Percentiles rank a stretch among this genome's conserved stretches.
phyloP scores from a whole-genome alignment of 2,888 invertebrate genomes.

The Selenia dentaria region DNA sequence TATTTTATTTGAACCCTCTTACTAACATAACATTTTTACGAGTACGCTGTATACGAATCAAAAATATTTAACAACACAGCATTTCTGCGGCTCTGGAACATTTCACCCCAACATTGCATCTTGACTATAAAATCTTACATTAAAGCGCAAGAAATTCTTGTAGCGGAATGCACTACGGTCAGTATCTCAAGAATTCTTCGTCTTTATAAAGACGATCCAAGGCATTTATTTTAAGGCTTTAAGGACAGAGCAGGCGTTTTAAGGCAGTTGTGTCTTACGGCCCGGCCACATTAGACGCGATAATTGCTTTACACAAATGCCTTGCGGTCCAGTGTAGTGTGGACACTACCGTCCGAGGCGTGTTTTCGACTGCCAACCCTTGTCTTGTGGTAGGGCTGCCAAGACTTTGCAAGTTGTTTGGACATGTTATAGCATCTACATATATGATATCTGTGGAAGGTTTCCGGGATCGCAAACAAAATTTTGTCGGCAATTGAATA shows the following conservation, averaged over 20 bases:
- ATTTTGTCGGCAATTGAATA: too few species aligned
- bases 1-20: too few species aligned
- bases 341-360: constrained; percentile 45
- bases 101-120: constrained; percentile 39
- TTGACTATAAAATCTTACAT: constrained; percentile 64
- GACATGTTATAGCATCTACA: constrained; percentile 13
- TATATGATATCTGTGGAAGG: too few species aligned
- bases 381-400: constrained; percentile 39
- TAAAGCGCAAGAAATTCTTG: constrained; percentile 65
- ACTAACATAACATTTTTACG: too few species aligned
- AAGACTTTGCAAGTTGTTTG: constrained; percentile 32
- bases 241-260: constrained; percentile 24
- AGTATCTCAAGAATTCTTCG: constrained; percentile 55
- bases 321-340: constrained; percentile 49
- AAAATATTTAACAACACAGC: neutral
- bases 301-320: constrained; percentile 78
- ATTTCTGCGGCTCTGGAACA: constrained; percentile 14
- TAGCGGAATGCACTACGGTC: constrained; percentile 55
- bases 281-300: constrained; percentile 66
- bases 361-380: constrained; percentile 49
- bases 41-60: too few species aligned
- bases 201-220: constrained; percentile 46
- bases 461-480: too few species aligned
- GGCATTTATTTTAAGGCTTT: constrained; percentile 30
- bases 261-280: constrained; percentile 47